Conservation (phyloP, 2,888 invertebrate genomes). For the Silvanus unidentatus region DNA sequence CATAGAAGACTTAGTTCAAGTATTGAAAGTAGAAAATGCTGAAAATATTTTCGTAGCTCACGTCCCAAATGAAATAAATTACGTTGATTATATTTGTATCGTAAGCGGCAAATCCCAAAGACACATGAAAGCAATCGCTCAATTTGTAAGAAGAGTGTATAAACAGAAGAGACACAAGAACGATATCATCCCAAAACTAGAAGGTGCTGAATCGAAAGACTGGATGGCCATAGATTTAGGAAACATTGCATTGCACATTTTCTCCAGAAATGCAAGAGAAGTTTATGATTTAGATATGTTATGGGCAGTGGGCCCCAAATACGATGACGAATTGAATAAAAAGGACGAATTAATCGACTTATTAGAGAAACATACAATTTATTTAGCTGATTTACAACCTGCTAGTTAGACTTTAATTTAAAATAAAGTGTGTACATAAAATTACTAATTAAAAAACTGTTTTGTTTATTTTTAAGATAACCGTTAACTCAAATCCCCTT, state of each 20-base stretch:
- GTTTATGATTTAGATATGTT: slow-evolving; percentile 84
- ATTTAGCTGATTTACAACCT: slow-evolving; percentile 60
- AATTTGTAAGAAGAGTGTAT: slow-evolving; percentile 68
- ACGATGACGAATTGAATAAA: slow-evolving; percentile 64
- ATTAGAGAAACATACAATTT: slow-evolving; percentile 61
- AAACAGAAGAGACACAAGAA: slow-evolving; percentile 60
- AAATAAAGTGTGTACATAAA: slow-evolving; percentile 7
- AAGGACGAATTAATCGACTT: slow-evolving; percentile 57
- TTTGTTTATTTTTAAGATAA: neutral
- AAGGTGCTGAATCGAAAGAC: slow-evolving; percentile 68
- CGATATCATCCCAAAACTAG: slow-evolving; percentile 69
- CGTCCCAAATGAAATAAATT: slow-evolving; percentile 67
- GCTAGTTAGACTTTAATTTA: slow-evolving; percentile 33
- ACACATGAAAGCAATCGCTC: slow-evolving; percentile 69
- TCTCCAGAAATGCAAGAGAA: slow-evolving; percentile 62
- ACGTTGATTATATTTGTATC: slow-evolving; percentile 80
- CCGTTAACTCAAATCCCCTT: too few relatives aligned
- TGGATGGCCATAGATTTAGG: slow-evolving; percentile 92
- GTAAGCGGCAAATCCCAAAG: slow-evolving; percentile 67
- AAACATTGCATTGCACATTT: slow-evolving; percentile 87
- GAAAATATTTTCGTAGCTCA: slow-evolving; percentile 74
- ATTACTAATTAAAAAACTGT: too few relatives aligned
- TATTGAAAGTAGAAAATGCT: slow-evolving; percentile 72
- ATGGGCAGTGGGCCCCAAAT: slow-evolving; percentile 82
- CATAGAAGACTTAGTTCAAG: slow-evolving; percentile 73